These are phyloP conservation scores for Syrphus vitripennis DNA, from an alignment of 2,888 invertebrate genomes.

Conservation along the genomic window DNA sequence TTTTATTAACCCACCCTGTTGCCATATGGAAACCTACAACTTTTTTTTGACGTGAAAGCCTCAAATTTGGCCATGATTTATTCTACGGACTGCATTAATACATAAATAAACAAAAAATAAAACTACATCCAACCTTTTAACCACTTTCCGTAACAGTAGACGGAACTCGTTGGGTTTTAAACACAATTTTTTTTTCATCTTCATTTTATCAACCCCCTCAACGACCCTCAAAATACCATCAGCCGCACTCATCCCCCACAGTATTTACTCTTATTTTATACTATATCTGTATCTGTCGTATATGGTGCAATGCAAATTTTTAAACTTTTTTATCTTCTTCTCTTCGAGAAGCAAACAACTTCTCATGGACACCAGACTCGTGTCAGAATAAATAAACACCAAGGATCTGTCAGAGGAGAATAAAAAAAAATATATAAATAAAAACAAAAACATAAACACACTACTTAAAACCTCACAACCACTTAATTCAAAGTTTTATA, in stretches of 20 bases:
- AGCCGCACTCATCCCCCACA: slow-evolving; percentile 6
- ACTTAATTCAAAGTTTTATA: slow-evolving; percentile 59
- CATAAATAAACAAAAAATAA: background rate
- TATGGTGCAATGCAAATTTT: slow-evolving; percentile 39
- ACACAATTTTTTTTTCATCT: background rate
- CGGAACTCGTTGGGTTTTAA: background rate
- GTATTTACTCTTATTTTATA: slow-evolving; percentile 1
- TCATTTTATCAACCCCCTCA: background rate
- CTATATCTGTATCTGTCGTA: background rate
- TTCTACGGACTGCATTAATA: background rate
- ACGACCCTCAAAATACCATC: slow-evolving; percentile 39
- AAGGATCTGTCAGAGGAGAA: slow-evolving; percentile 42
- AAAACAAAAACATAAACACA: background rate
- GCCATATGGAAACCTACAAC: background rate
- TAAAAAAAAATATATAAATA: background rate
- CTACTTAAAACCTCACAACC: slow-evolving; percentile 60
- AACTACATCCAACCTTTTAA: slow-evolving; percentile 12
- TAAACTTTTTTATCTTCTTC: background rate
- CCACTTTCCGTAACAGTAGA: slow-evolving; percentile 28
- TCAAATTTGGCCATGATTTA: slow-evolving; percentile 44
- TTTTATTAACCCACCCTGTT: slow-evolving; percentile 14
- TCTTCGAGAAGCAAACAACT: slow-evolving; percentile 32
- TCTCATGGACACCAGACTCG: slow-evolving; percentile 62
- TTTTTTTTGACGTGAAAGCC: background rate
- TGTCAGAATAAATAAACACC: slow-evolving; percentile 62